Percentiles rank a stretch among this genome's conserved stretches.
Evolutionary conservation across 2,888 invertebrate genomes (phyloP).

Genomic region (Epistrophella euchroma): DNA sequence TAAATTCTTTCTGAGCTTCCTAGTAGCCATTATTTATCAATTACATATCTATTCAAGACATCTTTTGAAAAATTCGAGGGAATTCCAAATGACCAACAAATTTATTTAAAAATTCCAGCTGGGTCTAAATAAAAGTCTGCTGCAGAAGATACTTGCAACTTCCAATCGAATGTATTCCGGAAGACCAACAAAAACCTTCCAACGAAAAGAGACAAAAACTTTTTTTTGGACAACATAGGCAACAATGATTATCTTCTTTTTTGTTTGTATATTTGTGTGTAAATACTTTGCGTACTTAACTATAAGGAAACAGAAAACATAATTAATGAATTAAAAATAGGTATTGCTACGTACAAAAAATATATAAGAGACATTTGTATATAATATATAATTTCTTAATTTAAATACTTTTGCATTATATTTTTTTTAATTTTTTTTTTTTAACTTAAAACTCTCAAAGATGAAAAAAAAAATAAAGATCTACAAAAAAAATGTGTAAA

Average conservation of each 20-base stretch:
- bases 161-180: no score
- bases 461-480: constrained; percentile 47
- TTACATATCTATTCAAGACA: no score
- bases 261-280: constrained; percentile 71
- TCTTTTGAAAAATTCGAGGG: no score
- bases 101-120: no score
- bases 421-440: constrained; percentile 6
- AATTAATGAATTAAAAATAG: constrained; percentile 48
- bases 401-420: constrained; percentile 69
- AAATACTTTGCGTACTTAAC: constrained; percentile 74
- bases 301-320: constrained; percentile 54
- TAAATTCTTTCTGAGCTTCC: no score
- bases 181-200: background rate
- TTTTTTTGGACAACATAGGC: constrained; percentile 18
- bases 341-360: constrained; percentile 47
- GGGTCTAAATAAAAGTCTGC: no score
- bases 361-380: constrained; percentile 69
- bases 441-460: constrained; percentile 49
- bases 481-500: constrained; percentile 56
- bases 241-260: constrained; percentile 46
- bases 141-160: no score
- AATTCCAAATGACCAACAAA: no score
- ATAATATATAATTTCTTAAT: constrained; percentile 40
- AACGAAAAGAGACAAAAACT: background rate
- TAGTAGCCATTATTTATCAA: no score